These are phyloP conservation scores for Tor tambroides DNA, from an alignment of 2,113 vertebrate species.

Conservation along the genomic window DNA sequence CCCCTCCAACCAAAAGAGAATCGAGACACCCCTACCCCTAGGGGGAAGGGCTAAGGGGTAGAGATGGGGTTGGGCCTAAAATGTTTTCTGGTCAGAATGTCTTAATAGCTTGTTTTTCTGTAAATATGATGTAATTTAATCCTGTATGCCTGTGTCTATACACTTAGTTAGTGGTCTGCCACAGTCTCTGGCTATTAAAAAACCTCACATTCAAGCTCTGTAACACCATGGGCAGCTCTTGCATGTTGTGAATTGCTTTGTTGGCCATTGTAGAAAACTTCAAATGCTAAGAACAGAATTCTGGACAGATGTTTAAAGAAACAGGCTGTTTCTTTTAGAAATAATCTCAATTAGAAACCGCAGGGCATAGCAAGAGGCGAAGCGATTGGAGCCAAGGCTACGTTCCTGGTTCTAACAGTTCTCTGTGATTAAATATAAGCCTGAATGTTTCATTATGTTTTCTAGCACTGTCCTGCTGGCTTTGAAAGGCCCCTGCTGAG, in stretches of 20 bases:
- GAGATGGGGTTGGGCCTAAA: too few species aligned
- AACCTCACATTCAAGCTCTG: background rate
- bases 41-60: too few species aligned
- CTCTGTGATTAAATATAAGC: slow-evolving; percentile 35
- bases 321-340: slow-evolving; percentile 16
- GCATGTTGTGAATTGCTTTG: background rate
- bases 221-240: background rate
- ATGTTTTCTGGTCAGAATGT: background rate
- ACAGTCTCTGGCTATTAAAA: background rate
- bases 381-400: background rate
- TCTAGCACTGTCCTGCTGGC: slow-evolving; percentile 42
- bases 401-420: slow-evolving; percentile 8
- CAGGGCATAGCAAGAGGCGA: background rate
- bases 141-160: background rate
- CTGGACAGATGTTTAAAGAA: slow-evolving; percentile 7
- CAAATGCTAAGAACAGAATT: background rate
- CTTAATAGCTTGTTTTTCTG: background rate
- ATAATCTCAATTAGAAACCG: slow-evolving; percentile 16
- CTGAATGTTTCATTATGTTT: slow-evolving; percentile 43
- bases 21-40: too few species aligned
- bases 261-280: slow-evolving; percentile 27
- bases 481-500: slow-evolving; percentile 43
- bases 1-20: too few species aligned
- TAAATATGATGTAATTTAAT: background rate
- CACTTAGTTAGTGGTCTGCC: background rate